A percentile compares a stretch with the other conserved stretches of the same genome.
phyloP scores from a whole-genome alignment of 1,140 invertebrate species.

The Steinernema khuongi region DNA sequence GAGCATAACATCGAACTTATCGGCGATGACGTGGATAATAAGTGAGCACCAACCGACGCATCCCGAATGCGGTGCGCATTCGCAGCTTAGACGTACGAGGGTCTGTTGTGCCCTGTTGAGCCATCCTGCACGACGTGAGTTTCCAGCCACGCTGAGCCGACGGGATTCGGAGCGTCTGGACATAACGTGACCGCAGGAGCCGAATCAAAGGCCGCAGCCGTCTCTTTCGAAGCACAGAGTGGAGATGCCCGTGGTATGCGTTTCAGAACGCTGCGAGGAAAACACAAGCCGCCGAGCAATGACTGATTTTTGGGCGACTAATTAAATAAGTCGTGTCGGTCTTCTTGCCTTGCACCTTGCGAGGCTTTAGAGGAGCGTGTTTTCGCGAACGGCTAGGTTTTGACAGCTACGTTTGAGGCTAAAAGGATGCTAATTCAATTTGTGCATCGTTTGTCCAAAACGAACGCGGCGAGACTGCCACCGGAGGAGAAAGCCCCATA shows the following conservation, averaged over 20 bases:
- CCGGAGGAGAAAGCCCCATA: neutral
- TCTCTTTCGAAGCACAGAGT: no score
- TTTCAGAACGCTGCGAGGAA: neutral
- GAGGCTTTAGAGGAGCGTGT: no score
- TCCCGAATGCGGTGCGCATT: neutral
- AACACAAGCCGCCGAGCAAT: neutral
- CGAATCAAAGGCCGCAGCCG: no score
- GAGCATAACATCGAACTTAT: no score
- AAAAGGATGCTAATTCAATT: no score
- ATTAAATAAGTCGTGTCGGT: constrained; percentile 8
- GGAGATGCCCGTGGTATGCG: no score
- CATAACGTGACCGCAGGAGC: no score
- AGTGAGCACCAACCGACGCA: neutral
- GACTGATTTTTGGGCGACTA: neutral
- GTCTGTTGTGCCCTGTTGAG: constrained; percentile 1
- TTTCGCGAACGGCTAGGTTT: no score
- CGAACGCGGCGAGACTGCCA: neutral
- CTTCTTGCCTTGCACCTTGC: neutral
- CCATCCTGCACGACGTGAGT: neutral
- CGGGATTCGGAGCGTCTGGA: neutral
- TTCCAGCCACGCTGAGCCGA: constrained; percentile 3
- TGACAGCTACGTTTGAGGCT: no score
- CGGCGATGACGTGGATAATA: no score
- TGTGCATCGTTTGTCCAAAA: no score
- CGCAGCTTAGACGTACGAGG: neutral